Conservation (phyloP, 2,113 vertebrate species). For the Coracopsis vasa region DNA sequence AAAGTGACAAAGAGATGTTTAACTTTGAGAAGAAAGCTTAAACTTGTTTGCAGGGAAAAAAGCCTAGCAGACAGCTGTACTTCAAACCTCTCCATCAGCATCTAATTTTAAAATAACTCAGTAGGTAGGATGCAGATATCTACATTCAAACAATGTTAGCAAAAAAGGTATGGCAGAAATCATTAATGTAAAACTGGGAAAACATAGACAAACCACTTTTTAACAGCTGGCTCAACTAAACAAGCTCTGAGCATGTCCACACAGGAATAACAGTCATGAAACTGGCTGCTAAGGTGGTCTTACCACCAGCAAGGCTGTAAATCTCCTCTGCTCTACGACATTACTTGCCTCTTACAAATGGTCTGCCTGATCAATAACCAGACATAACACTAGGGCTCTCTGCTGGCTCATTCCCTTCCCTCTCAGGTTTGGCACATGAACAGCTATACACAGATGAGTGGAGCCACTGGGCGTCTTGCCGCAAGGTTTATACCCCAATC, state of each 20-base stretch:
- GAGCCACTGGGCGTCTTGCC: neutral
- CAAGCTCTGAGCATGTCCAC: neutral
- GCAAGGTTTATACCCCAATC: fast-evolving
- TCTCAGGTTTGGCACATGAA: fast-evolving
- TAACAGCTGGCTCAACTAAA: neutral
- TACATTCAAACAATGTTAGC: neutral
- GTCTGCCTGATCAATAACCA: neutral
- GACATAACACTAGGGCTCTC: neutral
- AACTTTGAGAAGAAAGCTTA: neutral
- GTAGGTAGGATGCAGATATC: neutral
- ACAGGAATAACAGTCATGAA: neutral
- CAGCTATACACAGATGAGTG: neutral
- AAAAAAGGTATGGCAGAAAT: fast-evolving
- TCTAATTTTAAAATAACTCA: neutral
- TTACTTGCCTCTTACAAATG: neutral
- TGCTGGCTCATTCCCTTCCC: neutral
- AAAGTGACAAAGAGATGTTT: neutral
- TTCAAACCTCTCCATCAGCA: neutral
- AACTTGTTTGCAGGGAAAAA: neutral
- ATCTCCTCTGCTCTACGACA: neutral
- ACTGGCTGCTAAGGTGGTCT: neutral
- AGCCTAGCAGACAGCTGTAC: neutral
- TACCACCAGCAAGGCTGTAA: neutral
- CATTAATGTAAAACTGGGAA: neutral
- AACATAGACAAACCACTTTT: neutral